Evolutionary conservation across 2,797 vertebrate genomes (phyloP).

Genomic region (Acanthornis magna): DNA sequence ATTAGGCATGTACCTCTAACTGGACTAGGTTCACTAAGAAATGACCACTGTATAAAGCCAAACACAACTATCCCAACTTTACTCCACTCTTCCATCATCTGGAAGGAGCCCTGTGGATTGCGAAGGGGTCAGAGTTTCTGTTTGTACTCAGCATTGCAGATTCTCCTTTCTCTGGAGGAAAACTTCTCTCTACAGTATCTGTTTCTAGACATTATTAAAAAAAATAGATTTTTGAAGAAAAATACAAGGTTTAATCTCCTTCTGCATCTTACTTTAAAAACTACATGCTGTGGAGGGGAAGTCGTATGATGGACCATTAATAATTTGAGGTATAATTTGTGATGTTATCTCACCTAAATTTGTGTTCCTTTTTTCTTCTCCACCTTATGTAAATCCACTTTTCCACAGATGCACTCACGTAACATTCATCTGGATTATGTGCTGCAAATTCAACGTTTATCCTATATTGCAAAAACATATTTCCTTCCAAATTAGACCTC

Average conservation of each 20-base stretch:
- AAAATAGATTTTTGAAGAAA: neutral
- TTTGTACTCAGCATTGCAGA: neutral
- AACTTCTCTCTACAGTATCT: neutral
- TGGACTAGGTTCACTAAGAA: neutral
- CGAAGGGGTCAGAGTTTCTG: neutral
- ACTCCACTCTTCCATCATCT: neutral
- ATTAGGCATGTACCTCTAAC: neutral
- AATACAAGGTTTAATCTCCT: neutral
- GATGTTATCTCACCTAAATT: neutral
- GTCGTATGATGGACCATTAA: neutral
- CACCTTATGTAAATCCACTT: neutral
- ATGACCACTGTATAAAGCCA: neutral
- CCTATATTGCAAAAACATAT: neutral
- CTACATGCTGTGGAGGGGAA: accelerated
- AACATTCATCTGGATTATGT: neutral
- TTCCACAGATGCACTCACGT: neutral
- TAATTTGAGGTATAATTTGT: neutral
- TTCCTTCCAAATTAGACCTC: neutral
- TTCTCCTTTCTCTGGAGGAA: neutral
- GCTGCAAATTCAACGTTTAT: neutral
- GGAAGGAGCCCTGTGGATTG: neutral
- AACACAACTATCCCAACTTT: neutral
- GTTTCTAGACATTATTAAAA: neutral
- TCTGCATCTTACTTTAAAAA: neutral
- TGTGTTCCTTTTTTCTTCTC: neutral